Conservation (phyloP, 2,797 vertebrate genomes). For the Megalops cyprinoides region DNA sequence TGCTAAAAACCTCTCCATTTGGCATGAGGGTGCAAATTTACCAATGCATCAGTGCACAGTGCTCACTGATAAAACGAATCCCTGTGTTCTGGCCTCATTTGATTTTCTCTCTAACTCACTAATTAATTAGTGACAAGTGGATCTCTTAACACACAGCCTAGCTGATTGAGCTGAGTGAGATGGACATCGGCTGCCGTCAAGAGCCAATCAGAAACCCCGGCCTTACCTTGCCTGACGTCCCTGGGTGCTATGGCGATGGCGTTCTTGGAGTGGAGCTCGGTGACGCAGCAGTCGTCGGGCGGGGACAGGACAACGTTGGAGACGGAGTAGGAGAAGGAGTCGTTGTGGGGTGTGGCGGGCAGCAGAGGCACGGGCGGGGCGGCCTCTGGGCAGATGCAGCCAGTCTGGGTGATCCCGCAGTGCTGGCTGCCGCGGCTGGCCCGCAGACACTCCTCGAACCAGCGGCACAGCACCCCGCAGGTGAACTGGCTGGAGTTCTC, state of each 20-base stretch:
- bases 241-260: constrained; percentile 86
- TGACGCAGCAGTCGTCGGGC: constrained; percentile 82
- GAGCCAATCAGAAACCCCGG: neutral
- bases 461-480: constrained; percentile 92
- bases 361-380: constrained; percentile 66
- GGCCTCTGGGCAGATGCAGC: constrained; percentile 86
- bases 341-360: constrained; percentile 72
- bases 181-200: neutral
- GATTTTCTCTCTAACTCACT: too few species aligned
- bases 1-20: neutral
- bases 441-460: constrained; percentile 94
- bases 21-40: too few species aligned
- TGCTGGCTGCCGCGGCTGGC: constrained; percentile 69
- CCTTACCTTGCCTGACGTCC: constrained; percentile 89
- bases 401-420: constrained; percentile 90
- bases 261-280: constrained; percentile 87
- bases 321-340: constrained; percentile 62
- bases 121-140: neutral
- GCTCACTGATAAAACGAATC: too few species aligned
- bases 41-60: too few species aligned
- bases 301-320: constrained; percentile 69
- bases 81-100: too few species aligned
- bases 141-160: neutral
- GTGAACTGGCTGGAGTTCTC: constrained; percentile 98
- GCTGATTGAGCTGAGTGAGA: neutral